Evolutionary conservation across 2,797 vertebrate species (phyloP).

Genomic region (Phaenicophaeus curvirostris): DNA sequence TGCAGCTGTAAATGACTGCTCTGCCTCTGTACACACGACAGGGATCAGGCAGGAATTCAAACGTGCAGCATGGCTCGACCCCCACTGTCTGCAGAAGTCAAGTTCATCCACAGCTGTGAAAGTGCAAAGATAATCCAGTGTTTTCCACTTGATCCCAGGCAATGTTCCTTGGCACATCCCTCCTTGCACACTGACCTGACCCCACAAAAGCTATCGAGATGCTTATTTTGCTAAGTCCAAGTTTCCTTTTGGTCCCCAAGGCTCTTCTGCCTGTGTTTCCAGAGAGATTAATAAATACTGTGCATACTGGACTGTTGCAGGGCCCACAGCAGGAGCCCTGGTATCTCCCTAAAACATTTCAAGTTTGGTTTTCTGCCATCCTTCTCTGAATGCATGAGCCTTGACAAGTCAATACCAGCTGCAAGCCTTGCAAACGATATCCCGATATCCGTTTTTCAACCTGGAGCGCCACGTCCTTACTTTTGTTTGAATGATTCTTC

Average conservation of each 20-base stretch:
- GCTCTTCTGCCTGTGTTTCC: not conserved
- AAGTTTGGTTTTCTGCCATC: not conserved
- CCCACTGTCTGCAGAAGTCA: not conserved
- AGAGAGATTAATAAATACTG: not conserved
- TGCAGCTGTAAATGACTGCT: not conserved
- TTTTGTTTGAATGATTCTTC: not conserved
- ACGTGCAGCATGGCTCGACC: not conserved
- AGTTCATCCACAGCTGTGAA: not conserved
- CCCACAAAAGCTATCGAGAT: not conserved
- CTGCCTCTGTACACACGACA: not conserved
- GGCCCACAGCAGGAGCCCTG: not conserved
- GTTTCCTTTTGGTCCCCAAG: not conserved
- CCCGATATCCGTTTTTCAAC: not conserved
- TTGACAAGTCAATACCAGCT: not conserved
- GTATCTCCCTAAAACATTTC: not conserved
- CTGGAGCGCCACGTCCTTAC: not conserved
- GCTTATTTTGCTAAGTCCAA: not conserved
- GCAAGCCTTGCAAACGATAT: not conserved
- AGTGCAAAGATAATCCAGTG: slow-evolving; percentile 27
- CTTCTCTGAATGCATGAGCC: not conserved
- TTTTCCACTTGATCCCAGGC: not conserved
- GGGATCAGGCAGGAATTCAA: not conserved
- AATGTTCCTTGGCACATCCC: not conserved
- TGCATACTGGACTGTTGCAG: not conserved
- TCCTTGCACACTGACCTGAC: not conserved